Evolutionary conservation across 2,797 vertebrate genomes (phyloP), one percentile per base, ranked within the genome.

Genomic region (Galago senegalensis): DNA sequence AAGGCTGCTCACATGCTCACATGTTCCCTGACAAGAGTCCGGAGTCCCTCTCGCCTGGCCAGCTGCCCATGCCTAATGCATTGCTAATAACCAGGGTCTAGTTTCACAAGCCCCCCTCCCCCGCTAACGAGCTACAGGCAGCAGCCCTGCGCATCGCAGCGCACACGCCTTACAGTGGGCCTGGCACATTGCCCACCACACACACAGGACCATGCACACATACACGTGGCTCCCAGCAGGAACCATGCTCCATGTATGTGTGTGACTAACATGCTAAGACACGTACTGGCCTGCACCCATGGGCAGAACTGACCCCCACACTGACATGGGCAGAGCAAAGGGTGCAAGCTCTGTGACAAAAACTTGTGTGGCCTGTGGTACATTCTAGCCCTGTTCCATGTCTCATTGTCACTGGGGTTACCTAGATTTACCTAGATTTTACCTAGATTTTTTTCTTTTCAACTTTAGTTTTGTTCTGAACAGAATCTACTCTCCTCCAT

Each of bases 21-120:
- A 98, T 98, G 98, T 98, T 98, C 98, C 92, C 97, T 98, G 98
- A 98, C 98, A 98, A 98, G 98, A 98, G 98, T 98, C 98, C 98
- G 96, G 95, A 97, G 97, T 95, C 95, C 95, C 96, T 97, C 97
- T 98, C 29, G 97, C 97, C 98, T 99, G 98, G 98, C 98, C 98
- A 98, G 98, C 98, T 98, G 98, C 98, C 96, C 92, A 69, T 75
- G 97, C 98, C 98, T 99, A 99, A 99, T 99, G 98, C 98, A 98
- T 98, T 95, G 95, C 98, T 99, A 99, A 99, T 99, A 98, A 98
- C 98, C 98, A 98, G 98, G 98, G 98, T 98, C 98, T 98, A 98
- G 98, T 98, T 98, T 98, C 98, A 98, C 98, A 98, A 98, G 97
- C 97, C 98, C 98, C 97, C 96, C 96, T 95, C 97, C 97, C 96